Conservation (phyloP, 2,888 invertebrate genomes). For the Pocota personata region DNA sequence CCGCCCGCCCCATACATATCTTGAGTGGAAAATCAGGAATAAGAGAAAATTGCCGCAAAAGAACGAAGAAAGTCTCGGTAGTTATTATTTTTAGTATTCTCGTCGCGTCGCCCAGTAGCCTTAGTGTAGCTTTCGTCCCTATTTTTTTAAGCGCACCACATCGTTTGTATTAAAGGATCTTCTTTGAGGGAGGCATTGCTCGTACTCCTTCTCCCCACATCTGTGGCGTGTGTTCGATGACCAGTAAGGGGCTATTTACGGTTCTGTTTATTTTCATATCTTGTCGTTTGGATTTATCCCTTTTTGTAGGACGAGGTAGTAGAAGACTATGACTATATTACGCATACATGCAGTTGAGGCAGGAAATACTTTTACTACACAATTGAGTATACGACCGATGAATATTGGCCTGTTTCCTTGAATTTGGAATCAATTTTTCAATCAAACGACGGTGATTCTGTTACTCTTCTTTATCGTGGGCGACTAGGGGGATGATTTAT, state of each 20-base stretch:
- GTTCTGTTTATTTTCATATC: slow-evolving; percentile 66
- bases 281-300: slow-evolving; percentile 48
- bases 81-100: slow-evolving; percentile 70
- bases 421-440: slow-evolving; percentile 63
- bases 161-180: slow-evolving; percentile 16
- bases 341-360: slow-evolving; percentile 31
- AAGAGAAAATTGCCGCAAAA: background rate
- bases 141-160: slow-evolving; percentile 5
- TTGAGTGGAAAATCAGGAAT: slow-evolving; percentile 2
- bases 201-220: background rate
- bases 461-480: slow-evolving; percentile 5
- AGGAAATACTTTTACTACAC: slow-evolving; percentile 52
- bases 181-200: background rate
- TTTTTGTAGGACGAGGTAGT: background rate
- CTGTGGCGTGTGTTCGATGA: slow-evolving; percentile 25
- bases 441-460: slow-evolving; percentile 46
- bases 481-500: slow-evolving; percentile 15
- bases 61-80: slow-evolving; percentile 46
- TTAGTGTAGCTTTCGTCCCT: background rate
- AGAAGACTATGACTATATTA: slow-evolving; percentile 21
- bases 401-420: slow-evolving; percentile 53
- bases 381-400: slow-evolving; percentile 40
- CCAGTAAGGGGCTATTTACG: slow-evolving; percentile 39
- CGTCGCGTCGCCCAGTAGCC: slow-evolving; percentile 40
- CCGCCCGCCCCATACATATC: background rate